Percentiles rank a stretch among this genome's conserved stretches.
phyloP scores from a whole-genome alignment of 2,113 vertebrate species.

The Aphyosemion australe region DNA sequence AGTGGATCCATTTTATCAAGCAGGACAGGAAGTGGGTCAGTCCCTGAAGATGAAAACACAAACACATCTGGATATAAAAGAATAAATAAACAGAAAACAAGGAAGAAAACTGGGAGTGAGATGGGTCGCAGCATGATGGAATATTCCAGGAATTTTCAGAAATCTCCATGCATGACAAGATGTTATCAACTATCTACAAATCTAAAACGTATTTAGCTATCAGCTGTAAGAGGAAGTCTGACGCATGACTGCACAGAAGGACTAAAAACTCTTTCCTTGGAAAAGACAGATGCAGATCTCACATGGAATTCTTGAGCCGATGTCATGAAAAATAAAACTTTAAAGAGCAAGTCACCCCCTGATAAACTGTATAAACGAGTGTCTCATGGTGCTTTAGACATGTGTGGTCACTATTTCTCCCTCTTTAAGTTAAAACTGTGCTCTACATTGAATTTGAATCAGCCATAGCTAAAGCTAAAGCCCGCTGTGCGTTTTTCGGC shows the following conservation, averaged over 20 bases:
- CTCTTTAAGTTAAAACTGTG: no score
- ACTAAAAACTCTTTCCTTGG: neutral
- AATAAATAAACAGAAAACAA: slow-evolving; percentile 1
- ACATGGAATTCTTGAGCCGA: slow-evolving; percentile 20
- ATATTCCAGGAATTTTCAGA: slow-evolving; percentile 20
- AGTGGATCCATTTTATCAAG: neutral
- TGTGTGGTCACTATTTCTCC: no score
- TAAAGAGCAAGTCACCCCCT: no score
- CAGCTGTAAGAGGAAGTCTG: neutral
- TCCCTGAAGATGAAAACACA: slow-evolving; percentile 12
- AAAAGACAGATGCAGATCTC: neutral
- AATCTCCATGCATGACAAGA: neutral
- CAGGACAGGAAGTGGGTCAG: neutral
- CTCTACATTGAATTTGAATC: no score
- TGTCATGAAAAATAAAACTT: slow-evolving; percentile 23
- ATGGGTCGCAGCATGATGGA: slow-evolving; percentile 19
- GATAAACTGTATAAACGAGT: no score
- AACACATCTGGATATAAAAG: slow-evolving; percentile 11
- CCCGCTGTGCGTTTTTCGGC: no score
- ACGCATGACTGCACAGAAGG: neutral
- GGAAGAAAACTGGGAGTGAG: neutral
- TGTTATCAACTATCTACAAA: neutral
- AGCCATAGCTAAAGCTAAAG: no score
- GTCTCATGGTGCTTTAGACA: no score
- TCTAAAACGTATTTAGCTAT: no score